Base-by-base conservation (phyloP, 2,797 vertebrate species). In the Onychomys leucogaster region DNA sequence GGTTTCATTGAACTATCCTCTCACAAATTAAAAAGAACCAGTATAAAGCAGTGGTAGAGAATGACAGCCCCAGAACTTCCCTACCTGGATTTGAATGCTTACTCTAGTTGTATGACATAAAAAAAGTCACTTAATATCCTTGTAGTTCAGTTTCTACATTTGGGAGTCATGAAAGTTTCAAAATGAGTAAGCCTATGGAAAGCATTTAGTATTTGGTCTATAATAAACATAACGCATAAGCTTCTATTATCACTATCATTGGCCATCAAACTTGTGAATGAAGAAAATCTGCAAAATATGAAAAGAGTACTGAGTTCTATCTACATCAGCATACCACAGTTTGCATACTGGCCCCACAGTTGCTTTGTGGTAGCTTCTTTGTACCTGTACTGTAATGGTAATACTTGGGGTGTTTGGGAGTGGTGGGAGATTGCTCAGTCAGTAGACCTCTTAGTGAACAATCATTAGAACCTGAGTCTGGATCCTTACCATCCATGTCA, bases 111-210 rank as follows among this genome's bases (percentile, higher is more conserved):
- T 67, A 32, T 55, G 52, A 81, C 13, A 23, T 93, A n/a, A 69
- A 63, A n/a, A 6, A 88, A 78, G 61, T 69, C 75, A 55, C 32
- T 90, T 76, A 63, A 32, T 75, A 59, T 88, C 71, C 91, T 25
- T 77, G n/a, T 49, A 77, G 14, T 63, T 94, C 49, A 27, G n/a
- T 93, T 83, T 90, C 52, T 92, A 80, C 2, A 32, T 71, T 77
- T 96, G 4, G 41, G 9, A 17, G 1, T 55, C 32, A 57, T 82
- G 25, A 27, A 61, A 81, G 46, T 57, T 52, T 61, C 83, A 75
- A 95, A 94, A 94, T 86, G n/a, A 92, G 34, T 89, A 37, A 67
- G 37, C 65, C 11, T 76, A 34, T 69, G 10, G 71, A 89, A 92
- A 59, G 0, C 29, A 57, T 61, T 78, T 61, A 83, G 16, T 71